Evolutionary conservation across 2,797 vertebrate genomes (phyloP).

Genomic region (Macrochelys suwanniensis): DNA sequence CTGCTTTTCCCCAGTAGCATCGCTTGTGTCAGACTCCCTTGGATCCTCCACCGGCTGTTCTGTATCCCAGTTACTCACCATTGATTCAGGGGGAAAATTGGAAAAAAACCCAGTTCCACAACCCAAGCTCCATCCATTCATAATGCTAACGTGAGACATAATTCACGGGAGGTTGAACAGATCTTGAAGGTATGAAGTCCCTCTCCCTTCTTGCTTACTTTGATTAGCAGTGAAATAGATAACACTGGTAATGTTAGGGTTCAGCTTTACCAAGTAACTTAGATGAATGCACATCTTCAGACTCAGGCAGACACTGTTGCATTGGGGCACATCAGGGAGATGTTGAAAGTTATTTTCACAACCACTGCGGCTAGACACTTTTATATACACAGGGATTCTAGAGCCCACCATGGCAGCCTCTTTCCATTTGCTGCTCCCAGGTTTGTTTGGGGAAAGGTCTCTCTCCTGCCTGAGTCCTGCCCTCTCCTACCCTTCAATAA

Average conservation of each 20-base stretch:
- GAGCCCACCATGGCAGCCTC: not conserved
- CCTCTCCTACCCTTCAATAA: not conserved
- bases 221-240: not conserved
- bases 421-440: not conserved
- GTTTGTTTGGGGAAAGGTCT: not conserved
- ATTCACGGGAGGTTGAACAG: accelerated
- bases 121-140: not conserved
- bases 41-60: not conserved
- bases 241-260: accelerated
- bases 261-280: not conserved
- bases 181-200: accelerated
- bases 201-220: not conserved
- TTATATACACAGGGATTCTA: not conserved
- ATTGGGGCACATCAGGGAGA: not conserved
- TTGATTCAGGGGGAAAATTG: not conserved
- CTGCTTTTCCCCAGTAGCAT: not conserved
- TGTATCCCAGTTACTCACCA: not conserved
- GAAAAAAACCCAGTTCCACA: not conserved
- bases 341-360: not conserved
- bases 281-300: accelerated
- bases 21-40: not conserved
- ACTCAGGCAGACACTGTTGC: not conserved
- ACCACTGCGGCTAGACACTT: not conserved
- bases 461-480: not conserved
- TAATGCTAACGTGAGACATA: not conserved